phyloP scores from a whole-genome alignment of 2,888 invertebrate species.

The Spilosoma lubricipeda region DNA sequence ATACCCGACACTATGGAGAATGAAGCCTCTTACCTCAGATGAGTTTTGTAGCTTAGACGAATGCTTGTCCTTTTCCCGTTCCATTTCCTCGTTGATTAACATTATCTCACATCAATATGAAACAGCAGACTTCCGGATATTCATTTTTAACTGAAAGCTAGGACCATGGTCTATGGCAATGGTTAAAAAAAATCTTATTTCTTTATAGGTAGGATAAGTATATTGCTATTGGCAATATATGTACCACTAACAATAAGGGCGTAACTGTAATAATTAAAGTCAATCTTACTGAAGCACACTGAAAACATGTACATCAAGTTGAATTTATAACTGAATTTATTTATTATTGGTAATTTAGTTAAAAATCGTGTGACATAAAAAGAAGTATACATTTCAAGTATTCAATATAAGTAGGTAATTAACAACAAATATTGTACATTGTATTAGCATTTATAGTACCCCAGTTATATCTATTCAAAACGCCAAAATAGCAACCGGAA shows the following conservation, averaged over 20 bases:
- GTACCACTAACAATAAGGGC: not conserved
- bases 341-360: not conserved
- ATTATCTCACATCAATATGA: not conserved
- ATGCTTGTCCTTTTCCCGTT: no score
- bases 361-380: not conserved
- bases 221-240: not conserved
- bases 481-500: slow-evolving; percentile 24
- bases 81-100: not conserved
- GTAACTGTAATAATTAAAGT: not conserved
- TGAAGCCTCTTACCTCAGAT: no score
- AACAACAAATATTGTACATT: not conserved
- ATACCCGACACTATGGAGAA: no score
- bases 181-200: no score
- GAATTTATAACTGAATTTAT: not conserved
- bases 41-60: no score
- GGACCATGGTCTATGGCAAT: no score
- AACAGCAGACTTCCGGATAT: no score
- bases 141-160: not conserved
- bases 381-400: slow-evolving; percentile 12
- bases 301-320: not conserved
- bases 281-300: not conserved
- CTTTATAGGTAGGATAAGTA: not conserved
- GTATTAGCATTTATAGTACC: slow-evolving; percentile 1
- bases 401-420: not conserved
- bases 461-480: slow-evolving; percentile 26